phyloP scores from a whole-genome alignment of 2,888 invertebrate genomes.

The Machimus atricapillus region DNA sequence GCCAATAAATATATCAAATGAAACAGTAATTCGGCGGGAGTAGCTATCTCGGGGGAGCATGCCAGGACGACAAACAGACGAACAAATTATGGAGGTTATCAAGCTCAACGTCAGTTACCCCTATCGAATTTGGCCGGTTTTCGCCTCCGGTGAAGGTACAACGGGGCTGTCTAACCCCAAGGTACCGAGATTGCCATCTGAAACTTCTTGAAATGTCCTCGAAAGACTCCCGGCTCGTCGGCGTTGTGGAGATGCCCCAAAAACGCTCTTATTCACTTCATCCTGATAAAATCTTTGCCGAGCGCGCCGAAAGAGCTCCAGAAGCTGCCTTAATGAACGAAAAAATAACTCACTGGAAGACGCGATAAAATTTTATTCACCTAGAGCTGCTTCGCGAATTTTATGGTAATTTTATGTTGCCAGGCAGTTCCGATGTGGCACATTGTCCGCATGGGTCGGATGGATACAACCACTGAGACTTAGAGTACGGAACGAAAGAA shows the following conservation, averaged over 20 bases:
- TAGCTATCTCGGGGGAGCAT: not conserved
- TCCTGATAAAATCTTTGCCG: not conserved
- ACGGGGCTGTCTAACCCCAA: not conserved
- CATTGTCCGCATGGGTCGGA: not conserved
- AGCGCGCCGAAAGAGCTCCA: not conserved
- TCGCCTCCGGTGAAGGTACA: not conserved
- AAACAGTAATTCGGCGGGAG: not conserved
- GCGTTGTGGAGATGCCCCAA: not conserved
- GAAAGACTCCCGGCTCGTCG: not conserved
- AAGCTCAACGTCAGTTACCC: not conserved
- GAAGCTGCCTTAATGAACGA: not conserved
- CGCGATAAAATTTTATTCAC: slow-evolving; percentile 27
- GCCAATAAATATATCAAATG: not conserved
- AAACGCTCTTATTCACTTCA: slow-evolving; percentile 16
- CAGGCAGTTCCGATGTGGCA: not conserved
- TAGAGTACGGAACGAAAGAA: not conserved
- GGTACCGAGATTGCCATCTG: not conserved
- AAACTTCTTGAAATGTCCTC: not conserved
- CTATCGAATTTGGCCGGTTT: not conserved
- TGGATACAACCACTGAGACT: not conserved
- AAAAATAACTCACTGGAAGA: not conserved
- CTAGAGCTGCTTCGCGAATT: not conserved
- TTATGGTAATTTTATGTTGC: slow-evolving; percentile 25
- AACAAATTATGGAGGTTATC: not conserved
- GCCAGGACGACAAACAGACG: not conserved